Evolutionary conservation across 2,888 invertebrate genomes (phyloP).

Genomic region (Ophonus ardosiacus): DNA sequence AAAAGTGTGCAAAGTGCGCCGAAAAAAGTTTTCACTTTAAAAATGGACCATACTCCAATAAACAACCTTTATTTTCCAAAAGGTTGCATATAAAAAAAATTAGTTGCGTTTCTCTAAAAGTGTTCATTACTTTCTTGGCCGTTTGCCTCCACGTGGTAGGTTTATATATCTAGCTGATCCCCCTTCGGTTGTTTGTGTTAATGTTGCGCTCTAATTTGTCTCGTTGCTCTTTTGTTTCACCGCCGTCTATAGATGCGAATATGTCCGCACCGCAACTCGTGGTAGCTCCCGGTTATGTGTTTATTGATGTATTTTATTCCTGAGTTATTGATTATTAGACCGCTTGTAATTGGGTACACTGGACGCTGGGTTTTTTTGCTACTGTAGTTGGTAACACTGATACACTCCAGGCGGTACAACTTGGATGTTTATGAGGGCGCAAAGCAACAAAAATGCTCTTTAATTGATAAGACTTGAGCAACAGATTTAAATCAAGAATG

Average conservation of each 20-base stretch:
- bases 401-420: constrained; percentile 15
- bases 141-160: constrained; percentile 7
- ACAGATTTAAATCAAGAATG: background rate
- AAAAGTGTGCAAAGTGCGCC: too few relatives aligned
- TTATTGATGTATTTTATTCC: constrained; percentile 57
- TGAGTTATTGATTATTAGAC: constrained; percentile 55
- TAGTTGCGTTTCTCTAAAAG: background rate
- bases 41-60: too few relatives aligned
- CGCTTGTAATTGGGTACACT: constrained; percentile 47
- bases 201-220: constrained; percentile 14
- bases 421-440: constrained; percentile 17
- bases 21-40: too few relatives aligned
- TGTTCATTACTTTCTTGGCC: background rate
- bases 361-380: constrained; percentile 27
- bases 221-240: background rate
- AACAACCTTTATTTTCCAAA: too few relatives aligned
- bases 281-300: constrained; percentile 20
- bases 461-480: constrained; percentile 27
- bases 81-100: too few relatives aligned
- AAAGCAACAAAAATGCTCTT: constrained; percentile 3
- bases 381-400: constrained; percentile 36
- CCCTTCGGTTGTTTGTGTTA: constrained; percentile 7
- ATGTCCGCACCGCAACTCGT: background rate
- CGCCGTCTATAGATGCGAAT: constrained; percentile 10
- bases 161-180: background rate